These are phyloP conservation scores for Serripes groenlandicus DNA, from an alignment of 2,888 invertebrate genomes.

Conservation along the genomic window DNA sequence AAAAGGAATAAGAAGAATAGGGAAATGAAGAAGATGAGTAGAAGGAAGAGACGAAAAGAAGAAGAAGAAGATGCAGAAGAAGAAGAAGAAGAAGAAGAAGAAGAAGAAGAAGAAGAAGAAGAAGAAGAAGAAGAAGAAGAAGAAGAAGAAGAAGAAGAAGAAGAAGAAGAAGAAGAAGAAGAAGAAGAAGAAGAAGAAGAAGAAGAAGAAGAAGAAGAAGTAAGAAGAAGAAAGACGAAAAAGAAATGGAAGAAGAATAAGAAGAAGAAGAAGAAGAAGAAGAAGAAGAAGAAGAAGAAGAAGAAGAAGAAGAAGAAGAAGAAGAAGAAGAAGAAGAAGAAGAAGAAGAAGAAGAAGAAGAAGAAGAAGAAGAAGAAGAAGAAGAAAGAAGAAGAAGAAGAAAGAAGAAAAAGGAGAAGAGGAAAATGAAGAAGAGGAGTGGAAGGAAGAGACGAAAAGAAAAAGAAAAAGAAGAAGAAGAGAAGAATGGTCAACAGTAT, in stretches of 20 bases:
- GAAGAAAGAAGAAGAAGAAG: constrained; percentile 1
- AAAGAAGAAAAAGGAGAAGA: neutral
- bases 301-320: neutral
- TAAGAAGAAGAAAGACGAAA: constrained; percentile 30
- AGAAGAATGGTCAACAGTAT: too few relatives aligned
- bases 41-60: neutral
- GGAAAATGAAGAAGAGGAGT: neutral
- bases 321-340: neutral
- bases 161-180: constrained; percentile 1
- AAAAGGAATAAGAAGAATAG: neutral
- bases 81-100: neutral
- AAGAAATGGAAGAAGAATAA: constrained; percentile 22
- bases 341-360: constrained; percentile 17
- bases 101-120: neutral
- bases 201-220: constrained; percentile 20
- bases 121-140: neutral
- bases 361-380: constrained; percentile 6
- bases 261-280: constrained; percentile 16
- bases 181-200: constrained; percentile 17
- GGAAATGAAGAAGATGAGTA: neutral
- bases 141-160: constrained; percentile 28
- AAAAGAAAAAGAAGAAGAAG: too few relatives aligned
- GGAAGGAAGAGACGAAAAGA: neutral
- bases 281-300: constrained; percentile 4
- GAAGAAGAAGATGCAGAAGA: neutral